phyloP scores from a whole-genome alignment of 2,888 invertebrate species.

The Diadegma fenestrale region DNA sequence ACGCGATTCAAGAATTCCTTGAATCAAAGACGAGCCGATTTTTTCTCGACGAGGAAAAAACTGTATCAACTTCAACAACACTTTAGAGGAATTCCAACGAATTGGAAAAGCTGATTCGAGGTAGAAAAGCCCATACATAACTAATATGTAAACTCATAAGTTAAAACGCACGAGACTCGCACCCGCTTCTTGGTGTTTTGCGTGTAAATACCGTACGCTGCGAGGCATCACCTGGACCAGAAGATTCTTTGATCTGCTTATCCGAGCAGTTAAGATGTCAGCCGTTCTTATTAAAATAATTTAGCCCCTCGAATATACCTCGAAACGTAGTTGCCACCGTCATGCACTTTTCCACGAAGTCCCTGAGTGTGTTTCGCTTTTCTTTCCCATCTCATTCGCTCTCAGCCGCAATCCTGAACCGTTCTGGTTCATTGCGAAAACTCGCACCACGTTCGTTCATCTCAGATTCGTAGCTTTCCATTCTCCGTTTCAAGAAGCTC shows the following conservation, averaged over 20 bases:
- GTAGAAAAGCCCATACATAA: background rate
- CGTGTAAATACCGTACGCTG: conserved; percentile 78
- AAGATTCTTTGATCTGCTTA: conserved; percentile 79
- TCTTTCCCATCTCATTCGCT: background rate
- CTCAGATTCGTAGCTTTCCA: conserved; percentile 40
- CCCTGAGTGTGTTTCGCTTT: conserved; percentile 21
- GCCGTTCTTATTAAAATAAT: conserved; percentile 81
- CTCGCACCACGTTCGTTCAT: conserved; percentile 61
- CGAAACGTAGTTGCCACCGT: conserved; percentile 50
- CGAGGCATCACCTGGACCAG: conserved; percentile 76
- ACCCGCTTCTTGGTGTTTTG: conserved; percentile 72
- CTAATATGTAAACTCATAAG: conserved; percentile 17
- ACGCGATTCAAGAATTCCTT: background rate
- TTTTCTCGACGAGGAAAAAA: background rate
- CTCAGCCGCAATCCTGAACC: conserved; percentile 6
- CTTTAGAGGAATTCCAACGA: background rate
- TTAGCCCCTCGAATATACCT: conserved; percentile 69
- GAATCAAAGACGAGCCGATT: background rate
- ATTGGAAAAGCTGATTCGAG: background rate
- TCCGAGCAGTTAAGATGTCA: conserved; percentile 81
- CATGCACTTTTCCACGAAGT: conserved; percentile 64
- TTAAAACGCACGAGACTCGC: conserved; percentile 16
- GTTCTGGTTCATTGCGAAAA: conserved; percentile 34
- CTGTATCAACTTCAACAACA: background rate
- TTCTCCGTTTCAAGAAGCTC: conserved; percentile 43